Base-by-base conservation (phyloP, 2,113 vertebrate genomes). In the Erythrocercus mccallii region DNA sequence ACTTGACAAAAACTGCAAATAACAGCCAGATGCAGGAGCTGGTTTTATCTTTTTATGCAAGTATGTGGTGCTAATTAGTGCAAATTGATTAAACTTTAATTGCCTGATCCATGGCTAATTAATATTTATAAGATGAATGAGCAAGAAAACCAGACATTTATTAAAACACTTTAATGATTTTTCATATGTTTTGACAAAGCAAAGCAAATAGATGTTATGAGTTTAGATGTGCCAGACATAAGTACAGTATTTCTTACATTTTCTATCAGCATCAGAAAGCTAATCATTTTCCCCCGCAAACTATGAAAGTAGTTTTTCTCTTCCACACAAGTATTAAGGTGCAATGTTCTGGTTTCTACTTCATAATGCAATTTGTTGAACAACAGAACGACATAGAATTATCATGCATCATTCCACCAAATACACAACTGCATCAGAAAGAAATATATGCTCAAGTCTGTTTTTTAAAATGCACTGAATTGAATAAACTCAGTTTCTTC, bases 71-170 rank as follows among this genome's bases (percentile, higher is more conserved):
- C 98, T 98, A 98, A 98, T 98, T 98, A 98, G 98, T 98, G 98
- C 98, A 98, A 98, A 98, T 98, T 98, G 98, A 98, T 98, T 98
- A 98, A 98, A 98, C 98, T 98, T 98, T 98, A 98, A 98, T 98
- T 98, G 98, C 98, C 98, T 98, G 98, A 98, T 98, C 98, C 97
- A 98, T 98, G 97, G 98, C 98, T 98, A 98, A 98, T 98, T 98
- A 98, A 98, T 98, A 98, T 98, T 98, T 98, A 98, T 98, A 98
- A 98, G 98, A 98, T 98, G 98, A 98, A 98, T 98, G 98, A 98
- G 97, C 94, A 98, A 96, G 97, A 98, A 98, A 98, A 98, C 96
- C 97, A 98, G 98, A 98, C 98, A 98, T 98, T 98, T 98, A 98
- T 98, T 98, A 98, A 98, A 98, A 98, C 97, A 98, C 98, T 98